Evolutionary conservation across 2,113 vertebrate genomes (phyloP).

Genomic region (Coptodon bakossiorum): DNA sequence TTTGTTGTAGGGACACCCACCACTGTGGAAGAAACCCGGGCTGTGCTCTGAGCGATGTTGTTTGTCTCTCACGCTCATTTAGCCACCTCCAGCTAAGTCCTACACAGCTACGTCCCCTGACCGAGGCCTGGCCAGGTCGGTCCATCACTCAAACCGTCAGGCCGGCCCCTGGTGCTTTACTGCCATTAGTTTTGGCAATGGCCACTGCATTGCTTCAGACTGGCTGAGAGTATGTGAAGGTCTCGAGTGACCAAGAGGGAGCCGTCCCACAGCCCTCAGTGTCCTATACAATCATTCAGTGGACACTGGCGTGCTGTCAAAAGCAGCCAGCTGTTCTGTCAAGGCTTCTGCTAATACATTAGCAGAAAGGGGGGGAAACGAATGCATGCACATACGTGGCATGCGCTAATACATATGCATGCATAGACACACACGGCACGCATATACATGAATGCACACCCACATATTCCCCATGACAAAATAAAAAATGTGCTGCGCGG

Average conservation of each 20-base stretch:
- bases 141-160: conserved; percentile 45
- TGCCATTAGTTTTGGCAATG: conserved; percentile 49
- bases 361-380: not conserved
- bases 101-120: conserved; percentile 5
- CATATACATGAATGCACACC: not conserved
- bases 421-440: not conserved
- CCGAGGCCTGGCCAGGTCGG: conserved; percentile 3
- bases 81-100: conserved; percentile 18
- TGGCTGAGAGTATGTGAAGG: conserved; percentile 13
- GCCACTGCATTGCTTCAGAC: conserved; percentile 37
- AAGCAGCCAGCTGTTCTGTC: not conserved
- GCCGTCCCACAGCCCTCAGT: conserved; percentile 16
- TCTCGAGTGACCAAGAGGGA: conserved; percentile 21
- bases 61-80: conserved; percentile 24
- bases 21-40: not conserved
- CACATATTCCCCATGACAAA: conserved; percentile 21
- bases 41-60: conserved; percentile 10
- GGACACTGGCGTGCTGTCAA: conserved; percentile 2
- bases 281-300: conserved; percentile 36
- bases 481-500: conserved; percentile 66
- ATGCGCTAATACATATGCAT: conserved; percentile 28
- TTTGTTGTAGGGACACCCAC: conserved; percentile 38
- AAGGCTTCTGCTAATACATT: not conserved
- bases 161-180: conserved; percentile 15
- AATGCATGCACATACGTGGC: not conserved